Conservation (phyloP, 1,140 invertebrate species). For the Drosophila asahinai region DNA sequence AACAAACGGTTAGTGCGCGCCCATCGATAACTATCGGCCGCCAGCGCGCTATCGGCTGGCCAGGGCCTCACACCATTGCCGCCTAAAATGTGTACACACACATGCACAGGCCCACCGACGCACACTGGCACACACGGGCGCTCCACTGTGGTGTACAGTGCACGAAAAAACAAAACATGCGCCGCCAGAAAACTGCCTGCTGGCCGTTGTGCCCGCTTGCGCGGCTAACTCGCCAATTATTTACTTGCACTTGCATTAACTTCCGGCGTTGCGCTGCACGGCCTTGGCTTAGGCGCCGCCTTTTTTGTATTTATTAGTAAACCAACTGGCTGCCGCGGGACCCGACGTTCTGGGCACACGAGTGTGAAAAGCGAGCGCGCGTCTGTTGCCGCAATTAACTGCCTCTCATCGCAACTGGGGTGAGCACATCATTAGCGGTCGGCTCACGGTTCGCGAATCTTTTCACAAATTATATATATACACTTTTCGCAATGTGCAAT, state of each 20-base stretch:
- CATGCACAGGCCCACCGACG: constrained; percentile 55
- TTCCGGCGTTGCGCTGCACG: constrained; percentile 54
- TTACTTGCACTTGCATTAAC: constrained; percentile 53
- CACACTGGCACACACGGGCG: constrained; percentile 51
- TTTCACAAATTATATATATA: constrained; percentile 53
- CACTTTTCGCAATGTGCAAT: constrained; percentile 62
- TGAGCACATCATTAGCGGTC: constrained; percentile 19
- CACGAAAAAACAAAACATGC: constrained; percentile 82
- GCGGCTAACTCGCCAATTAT: neutral
- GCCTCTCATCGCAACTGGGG: constrained; percentile 59
- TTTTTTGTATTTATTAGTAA: constrained; percentile 51
- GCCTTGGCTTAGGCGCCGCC: constrained; percentile 35
- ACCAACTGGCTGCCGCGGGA: constrained; percentile 17
- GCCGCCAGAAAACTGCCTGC: constrained; percentile 55
- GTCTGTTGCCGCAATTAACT: constrained; percentile 51
- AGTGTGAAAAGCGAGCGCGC: constrained; percentile 55
- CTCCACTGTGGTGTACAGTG: constrained; percentile 73
- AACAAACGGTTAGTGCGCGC: constrained; percentile 37
- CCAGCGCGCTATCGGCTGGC: constrained; percentile 51
- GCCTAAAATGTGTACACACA: constrained; percentile 81
- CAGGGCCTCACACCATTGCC: constrained; percentile 73
- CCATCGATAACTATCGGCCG: constrained; percentile 52
- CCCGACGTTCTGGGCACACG: constrained; percentile 52
- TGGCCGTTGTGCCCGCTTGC: constrained; percentile 24
- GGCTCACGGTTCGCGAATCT: constrained; percentile 22